A percentile compares a stretch with the other conserved stretches of the same genome.
Conservation (phyloP, 2,888 invertebrate genomes). For the Glaucopsyche alexis region DNA sequence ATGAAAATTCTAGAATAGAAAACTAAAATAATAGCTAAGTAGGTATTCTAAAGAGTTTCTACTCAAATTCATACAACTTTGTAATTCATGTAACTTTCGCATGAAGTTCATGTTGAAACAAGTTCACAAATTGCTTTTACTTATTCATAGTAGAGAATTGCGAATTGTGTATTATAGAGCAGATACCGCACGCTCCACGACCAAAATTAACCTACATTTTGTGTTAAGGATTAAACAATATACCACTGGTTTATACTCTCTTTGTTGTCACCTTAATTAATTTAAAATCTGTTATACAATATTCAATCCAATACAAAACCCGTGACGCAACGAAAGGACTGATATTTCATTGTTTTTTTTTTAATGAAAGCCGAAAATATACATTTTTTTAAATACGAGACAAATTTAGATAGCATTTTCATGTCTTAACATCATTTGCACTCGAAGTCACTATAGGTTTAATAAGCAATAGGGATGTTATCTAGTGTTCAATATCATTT, state of each 20-base stretch:
- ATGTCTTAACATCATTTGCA: too few relatives aligned
- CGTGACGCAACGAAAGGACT: too few relatives aligned
- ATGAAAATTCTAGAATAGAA: not conserved
- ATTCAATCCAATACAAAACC: not conserved
- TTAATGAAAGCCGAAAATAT: too few relatives aligned
- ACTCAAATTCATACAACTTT: constrained; percentile 12
- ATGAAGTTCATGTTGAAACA: constrained; percentile 19
- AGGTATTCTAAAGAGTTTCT: not conserved
- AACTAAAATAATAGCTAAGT: not conserved
- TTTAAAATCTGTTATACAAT: not conserved
- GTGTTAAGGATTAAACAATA: not conserved
- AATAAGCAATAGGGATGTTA: too few relatives aligned
- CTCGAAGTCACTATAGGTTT: too few relatives aligned
- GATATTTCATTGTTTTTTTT: too few relatives aligned
- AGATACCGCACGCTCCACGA: not conserved
- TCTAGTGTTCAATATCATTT: too few relatives aligned
- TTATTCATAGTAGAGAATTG: constrained; percentile 3
- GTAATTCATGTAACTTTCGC: not conserved
- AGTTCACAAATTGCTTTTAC: constrained; percentile 1
- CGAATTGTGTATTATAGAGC: constrained; percentile 15
- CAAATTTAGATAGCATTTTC: too few relatives aligned
- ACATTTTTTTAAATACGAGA: too few relatives aligned
- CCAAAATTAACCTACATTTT: constrained; percentile 2
- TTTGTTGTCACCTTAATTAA: not conserved
- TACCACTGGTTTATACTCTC: not conserved